Evolutionary conservation across 2,888 invertebrate genomes (phyloP), one percentile per base, ranked within the genome.

Genomic region (Andrena haemorrhoa): DNA sequence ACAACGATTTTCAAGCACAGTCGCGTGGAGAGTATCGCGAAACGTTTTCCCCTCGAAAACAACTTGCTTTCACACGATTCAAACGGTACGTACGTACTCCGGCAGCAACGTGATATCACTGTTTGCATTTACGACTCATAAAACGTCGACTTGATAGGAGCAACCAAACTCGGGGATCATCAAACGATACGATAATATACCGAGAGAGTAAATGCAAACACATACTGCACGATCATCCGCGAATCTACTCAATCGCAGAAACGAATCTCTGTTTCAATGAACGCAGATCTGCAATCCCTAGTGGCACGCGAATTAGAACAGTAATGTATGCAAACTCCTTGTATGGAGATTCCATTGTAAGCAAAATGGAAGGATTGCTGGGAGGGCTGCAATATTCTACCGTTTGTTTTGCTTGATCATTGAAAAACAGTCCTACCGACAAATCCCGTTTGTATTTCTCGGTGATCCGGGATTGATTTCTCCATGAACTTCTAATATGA

Each of bases 111-210:
- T n/a, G 47, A 70, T 41, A 29, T 51, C 20, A 12, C 49, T 26
- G 12, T 10, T 51, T 63, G 12, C 16, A 72, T 72, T 72, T 63
- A 72, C 71, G 71, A 35, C 26, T 51, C 61, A 51, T 63, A 56
- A 63, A 63, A 72, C 7, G 12, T 31, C n/a, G 63, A 7, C n/a
- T 72, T 51, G 26, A 72, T 63, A 16, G 31, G 35, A 47, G 26
- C 23, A 51, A 31, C 47, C 23, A 58, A 72, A 51, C 61, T 23
- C 33, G 23, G n/a, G 31, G 16, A 49, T 63, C 16, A 33, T 33
- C 49, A 33, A 49, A 33, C 47, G 47, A 58, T 60, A 60, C 31
- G 49, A 49, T 16, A 26, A 72, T 35, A 51, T 63, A 20, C 26
- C 6, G 33, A 12, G 29, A 12, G 12, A 26, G 51, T 12, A 35